Conservation (phyloP, 2,113 vertebrate genomes). For the Chinchilla lanigera region DNA sequence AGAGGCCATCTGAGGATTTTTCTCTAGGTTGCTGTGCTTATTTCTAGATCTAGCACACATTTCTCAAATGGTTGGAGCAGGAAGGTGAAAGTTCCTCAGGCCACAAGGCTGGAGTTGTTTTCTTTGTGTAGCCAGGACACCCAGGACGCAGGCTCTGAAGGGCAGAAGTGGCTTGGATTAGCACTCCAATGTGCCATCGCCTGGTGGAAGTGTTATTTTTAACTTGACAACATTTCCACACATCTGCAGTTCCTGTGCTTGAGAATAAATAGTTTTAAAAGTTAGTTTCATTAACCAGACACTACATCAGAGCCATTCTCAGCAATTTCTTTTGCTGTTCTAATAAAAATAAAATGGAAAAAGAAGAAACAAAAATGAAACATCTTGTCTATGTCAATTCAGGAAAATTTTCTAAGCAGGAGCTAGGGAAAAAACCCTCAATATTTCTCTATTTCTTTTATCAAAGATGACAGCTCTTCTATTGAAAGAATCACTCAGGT, state of each 20-base stretch:
- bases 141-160: not conserved
- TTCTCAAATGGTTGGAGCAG: not conserved
- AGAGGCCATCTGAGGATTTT: not conserved
- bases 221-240: not conserved
- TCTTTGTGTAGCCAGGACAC: not conserved
- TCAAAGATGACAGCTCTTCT: slow-evolving; percentile 27
- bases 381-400: not conserved
- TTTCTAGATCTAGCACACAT: not conserved
- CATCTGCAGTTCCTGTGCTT: not conserved
- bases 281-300: not conserved
- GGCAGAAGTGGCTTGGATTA: not conserved
- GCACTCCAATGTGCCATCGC: not conserved
- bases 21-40: not conserved
- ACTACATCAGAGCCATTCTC: not conserved
- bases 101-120: not conserved
- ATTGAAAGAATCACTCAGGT: not conserved
- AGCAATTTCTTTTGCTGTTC: slow-evolving; percentile 3
- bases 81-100: not conserved
- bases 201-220: slow-evolving; percentile 48
- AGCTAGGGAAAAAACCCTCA: not conserved
- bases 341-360: slow-evolving; percentile 30
- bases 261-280: slow-evolving; percentile 65
- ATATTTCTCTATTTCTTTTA: slow-evolving; percentile 32
- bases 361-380: not conserved
- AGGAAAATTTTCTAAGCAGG: not conserved